A percentile compares a stretch with the other conserved stretches of the same genome.
Conservation (phyloP, 2,888 invertebrate genomes). For the Dinocampus coccinellae region DNA sequence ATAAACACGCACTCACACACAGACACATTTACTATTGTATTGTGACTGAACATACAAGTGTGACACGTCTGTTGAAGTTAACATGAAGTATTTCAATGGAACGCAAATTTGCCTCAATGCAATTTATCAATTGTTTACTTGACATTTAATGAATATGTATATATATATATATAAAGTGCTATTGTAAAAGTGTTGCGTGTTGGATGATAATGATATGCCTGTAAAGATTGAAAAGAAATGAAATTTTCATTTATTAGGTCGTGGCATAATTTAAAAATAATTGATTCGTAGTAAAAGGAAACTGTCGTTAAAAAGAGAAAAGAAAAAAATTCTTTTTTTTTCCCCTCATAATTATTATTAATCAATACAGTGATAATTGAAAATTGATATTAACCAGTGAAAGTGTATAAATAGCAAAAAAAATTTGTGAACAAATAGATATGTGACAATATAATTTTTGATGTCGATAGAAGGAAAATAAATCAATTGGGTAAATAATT, state of each 20-base stretch:
- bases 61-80: slow-evolving; percentile 16
- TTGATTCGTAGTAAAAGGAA: neutral
- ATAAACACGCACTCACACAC: neutral
- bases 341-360: neutral
- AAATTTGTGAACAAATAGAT: too few relatives aligned
- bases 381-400: too few relatives aligned
- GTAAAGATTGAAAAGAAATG: neutral
- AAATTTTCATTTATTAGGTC: neutral
- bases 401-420: too few relatives aligned
- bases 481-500: slow-evolving; percentile 6
- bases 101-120: slow-evolving; percentile 20
- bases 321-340: neutral
- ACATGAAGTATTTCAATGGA: slow-evolving; percentile 19
- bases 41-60: slow-evolving; percentile 9
- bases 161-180: neutral
- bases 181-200: neutral
- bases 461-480: too few relatives aligned
- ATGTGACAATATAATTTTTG: too few relatives aligned
- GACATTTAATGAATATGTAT: neutral
- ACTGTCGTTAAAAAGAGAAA: neutral
- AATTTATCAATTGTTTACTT: slow-evolving; percentile 17
- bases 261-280: neutral
- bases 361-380: too few relatives aligned
- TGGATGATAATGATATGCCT: neutral
- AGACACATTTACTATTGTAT: slow-evolving; percentile 4